phyloP scores from a whole-genome alignment of 2,797 vertebrate genomes.

The Xenops minutus region DNA sequence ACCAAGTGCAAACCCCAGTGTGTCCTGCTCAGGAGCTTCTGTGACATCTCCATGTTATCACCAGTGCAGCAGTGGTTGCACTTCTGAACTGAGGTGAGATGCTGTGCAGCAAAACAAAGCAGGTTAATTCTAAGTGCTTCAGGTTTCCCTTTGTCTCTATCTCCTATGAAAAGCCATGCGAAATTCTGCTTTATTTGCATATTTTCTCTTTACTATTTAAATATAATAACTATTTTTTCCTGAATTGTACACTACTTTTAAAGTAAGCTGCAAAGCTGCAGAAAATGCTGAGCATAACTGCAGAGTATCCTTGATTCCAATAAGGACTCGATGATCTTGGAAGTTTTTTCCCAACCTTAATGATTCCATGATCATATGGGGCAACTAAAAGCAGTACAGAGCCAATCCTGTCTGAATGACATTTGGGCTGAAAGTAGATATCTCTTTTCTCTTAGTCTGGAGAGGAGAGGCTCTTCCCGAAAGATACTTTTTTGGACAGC shows the following conservation, averaged over 20 bases:
- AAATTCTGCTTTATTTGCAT: background rate
- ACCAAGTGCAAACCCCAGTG: background rate
- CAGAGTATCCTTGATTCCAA: background rate
- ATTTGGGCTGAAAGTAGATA: background rate
- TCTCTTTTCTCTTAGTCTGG: background rate
- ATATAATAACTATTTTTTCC: background rate
- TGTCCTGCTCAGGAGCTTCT: background rate
- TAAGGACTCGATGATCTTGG: background rate
- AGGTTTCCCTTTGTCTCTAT: background rate
- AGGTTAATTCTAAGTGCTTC: background rate
- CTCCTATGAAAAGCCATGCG: background rate
- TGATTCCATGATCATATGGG: background rate
- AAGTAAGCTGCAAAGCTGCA: background rate
- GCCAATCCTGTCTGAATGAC: background rate
- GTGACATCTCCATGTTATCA: background rate
- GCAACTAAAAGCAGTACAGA: background rate
- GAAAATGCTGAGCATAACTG: background rate
- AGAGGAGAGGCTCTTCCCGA: background rate
- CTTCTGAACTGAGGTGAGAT: background rate
- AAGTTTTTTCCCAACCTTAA: background rate
- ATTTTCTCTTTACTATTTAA: background rate
- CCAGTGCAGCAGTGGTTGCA: fast-evolving
- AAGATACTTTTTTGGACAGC: background rate
- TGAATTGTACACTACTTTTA: background rate
- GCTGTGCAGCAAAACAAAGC: background rate